These are phyloP conservation scores for Drosophila mayri DNA, from an alignment of 1,140 invertebrate genomes.

Conservation along the genomic window DNA sequence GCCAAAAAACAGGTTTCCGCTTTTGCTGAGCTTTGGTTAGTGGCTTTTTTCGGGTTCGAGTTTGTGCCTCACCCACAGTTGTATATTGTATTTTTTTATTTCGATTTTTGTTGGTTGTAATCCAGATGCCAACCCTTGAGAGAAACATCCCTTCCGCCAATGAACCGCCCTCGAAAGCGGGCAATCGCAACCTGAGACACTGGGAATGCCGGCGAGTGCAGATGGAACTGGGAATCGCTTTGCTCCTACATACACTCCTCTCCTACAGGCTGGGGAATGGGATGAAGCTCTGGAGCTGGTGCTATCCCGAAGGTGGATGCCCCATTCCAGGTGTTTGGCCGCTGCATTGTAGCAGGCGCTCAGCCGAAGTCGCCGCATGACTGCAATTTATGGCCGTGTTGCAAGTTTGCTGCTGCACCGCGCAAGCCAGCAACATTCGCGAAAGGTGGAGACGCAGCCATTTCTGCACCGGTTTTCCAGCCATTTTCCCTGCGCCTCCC, in stretches of 20 bases:
- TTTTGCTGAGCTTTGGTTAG: slow-evolving; percentile 37
- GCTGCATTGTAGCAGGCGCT: slow-evolving; percentile 72
- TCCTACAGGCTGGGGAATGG: background rate
- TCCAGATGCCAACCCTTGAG: slow-evolving; percentile 25
- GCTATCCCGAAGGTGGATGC: slow-evolving; percentile 73
- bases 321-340: slow-evolving; percentile 78
- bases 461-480: slow-evolving; percentile 71
- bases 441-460: slow-evolving; percentile 39
- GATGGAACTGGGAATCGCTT: slow-evolving; percentile 22
- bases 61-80: slow-evolving; percentile 42
- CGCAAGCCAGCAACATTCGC: slow-evolving; percentile 29
- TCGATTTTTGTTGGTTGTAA: background rate
- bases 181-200: slow-evolving; percentile 45
- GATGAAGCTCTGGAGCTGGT: background rate
- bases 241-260: background rate
- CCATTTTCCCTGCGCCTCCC: background rate
- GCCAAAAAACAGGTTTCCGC: slow-evolving; percentile 70
- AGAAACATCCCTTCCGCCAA: slow-evolving; percentile 38
- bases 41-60: slow-evolving; percentile 45
- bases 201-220: slow-evolving; percentile 39
- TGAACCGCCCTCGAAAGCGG: slow-evolving; percentile 34
- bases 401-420: slow-evolving; percentile 41
- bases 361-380: slow-evolving; percentile 36
- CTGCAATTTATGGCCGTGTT: slow-evolving; percentile 41
- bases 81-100: slow-evolving; percentile 8